Evolutionary conservation across 2,888 invertebrate species (phyloP), one percentile per base, ranked within the genome.

Genomic region (Dendrolimus pini): DNA sequence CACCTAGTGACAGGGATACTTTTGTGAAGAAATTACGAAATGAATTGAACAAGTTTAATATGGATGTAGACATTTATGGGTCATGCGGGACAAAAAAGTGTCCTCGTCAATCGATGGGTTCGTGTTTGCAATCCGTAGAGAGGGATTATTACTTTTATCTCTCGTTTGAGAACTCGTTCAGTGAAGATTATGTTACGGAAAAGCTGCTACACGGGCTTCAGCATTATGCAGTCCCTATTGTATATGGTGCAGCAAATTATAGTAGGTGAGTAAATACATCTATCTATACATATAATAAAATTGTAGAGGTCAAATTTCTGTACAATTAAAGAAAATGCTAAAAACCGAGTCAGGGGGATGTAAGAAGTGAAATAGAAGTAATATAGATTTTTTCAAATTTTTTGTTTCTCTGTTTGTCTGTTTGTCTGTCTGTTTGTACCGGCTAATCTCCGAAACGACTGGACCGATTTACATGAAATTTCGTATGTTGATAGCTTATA

Each of bases 221-320:
- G 41, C 68, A 83, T 61, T 70, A 77, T 53, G 70, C 78, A 0
- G 67, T 86, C 2, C 85, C 86, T 1, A 70, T 86, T 42, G 85
- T 86, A 0, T 85, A 70, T 57, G 86, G 85, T 3, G 82, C 71
- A 2, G 83, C 85, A 30, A 80, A 86, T 60, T 86, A 86, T 60
- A 75, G 81, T 7, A 81, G 85, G 85, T 84, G 66, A 55, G 14
- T 56, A 55, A 55, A 41, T 30, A 30, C 30, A n/a, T n/a, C n/a
- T n/a, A n/a, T n/a, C n/a, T n/a, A n/a, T n/a, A 18, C 18, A n/a
- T n/a, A n/a, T n/a, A n/a, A n/a, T n/a, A n/a, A n/a, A n/a, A n/a
- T n/a, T n/a, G n/a, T n/a, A n/a, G n/a, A n/a, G n/a, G n/a, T n/a
- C n/a, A n/a, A n/a, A n/a, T n/a, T n/a, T n/a, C n/a, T n/a, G n/a